Conservation (phyloP, 2,113 vertebrate genomes). For the Nothobranchius furzeri region DNA sequence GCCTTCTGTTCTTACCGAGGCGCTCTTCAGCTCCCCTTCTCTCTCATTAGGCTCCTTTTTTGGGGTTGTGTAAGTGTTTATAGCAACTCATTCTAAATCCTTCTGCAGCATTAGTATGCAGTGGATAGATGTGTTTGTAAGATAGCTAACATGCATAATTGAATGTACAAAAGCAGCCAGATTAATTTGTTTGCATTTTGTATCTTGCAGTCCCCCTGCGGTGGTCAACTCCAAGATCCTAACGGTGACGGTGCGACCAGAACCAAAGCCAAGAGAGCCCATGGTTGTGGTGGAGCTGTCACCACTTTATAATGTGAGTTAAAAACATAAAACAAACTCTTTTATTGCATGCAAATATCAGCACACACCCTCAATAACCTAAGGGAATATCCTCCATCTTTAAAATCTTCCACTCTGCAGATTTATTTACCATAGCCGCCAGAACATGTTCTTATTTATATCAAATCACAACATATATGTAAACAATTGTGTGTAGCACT, state of each 20-base stretch:
- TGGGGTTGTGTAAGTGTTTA: constrained; percentile 4
- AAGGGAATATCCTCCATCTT: background rate
- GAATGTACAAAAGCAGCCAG: background rate
- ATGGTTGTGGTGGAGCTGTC: constrained; percentile 94
- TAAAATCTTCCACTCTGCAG: background rate
- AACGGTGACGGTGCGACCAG: constrained; percentile 91
- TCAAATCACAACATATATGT: constrained; percentile 12
- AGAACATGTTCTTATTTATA: background rate
- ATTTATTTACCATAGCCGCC: background rate
- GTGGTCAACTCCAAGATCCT: constrained; percentile 93
- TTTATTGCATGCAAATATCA: background rate
- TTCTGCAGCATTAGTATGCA: background rate
- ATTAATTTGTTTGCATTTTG: constrained; percentile 13
- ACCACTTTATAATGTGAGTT: constrained; percentile 91
- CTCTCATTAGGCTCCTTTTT: constrained; percentile 5
- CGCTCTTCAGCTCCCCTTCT: background rate
- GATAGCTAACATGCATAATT: background rate
- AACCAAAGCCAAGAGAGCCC: constrained; percentile 86
- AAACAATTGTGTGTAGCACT: constrained; percentile 19
- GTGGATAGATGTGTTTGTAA: background rate
- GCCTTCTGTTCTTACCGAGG: constrained; percentile 15
- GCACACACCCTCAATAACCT: background rate
- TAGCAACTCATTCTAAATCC: background rate
- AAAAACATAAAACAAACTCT: background rate
- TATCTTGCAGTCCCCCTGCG: constrained; percentile 81